A percentile compares a stretch with the other conserved stretches of the same genome.
Conservation (phyloP, 2,797 vertebrate genomes). For the Channallabes apus region DNA sequence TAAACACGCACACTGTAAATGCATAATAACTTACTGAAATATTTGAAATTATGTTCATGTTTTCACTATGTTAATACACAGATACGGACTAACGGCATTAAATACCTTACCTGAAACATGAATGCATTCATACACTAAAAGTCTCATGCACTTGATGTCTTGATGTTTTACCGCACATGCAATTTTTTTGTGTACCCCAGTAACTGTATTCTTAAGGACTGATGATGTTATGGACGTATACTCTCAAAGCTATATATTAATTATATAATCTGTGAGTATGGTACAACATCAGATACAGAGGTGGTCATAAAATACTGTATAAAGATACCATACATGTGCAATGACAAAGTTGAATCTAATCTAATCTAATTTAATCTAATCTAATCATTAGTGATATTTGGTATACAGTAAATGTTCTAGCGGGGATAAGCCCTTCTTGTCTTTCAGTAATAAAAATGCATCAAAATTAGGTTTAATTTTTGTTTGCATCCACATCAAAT, state of each 20-base stretch:
- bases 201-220: not conserved
- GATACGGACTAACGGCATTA: not conserved
- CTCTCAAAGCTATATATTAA: not conserved
- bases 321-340: too few relatives aligned
- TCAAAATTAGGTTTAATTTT: too few relatives aligned
- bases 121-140: not conserved
- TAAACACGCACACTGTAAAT: not conserved
- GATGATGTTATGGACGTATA: too few relatives aligned
- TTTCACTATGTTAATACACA: not conserved
- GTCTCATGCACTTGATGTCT: not conserved
- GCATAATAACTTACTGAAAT: not conserved
- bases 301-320: not conserved
- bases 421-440: not conserved
- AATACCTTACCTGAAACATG: not conserved
- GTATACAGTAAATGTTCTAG: not conserved
- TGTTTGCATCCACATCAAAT: too few relatives aligned
- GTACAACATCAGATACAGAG: not conserved
- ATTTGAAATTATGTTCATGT: not conserved
- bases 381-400: not conserved
- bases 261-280: not conserved
- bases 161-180: not conserved
- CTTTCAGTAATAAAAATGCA: not conserved
- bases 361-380: not conserved
- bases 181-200: too few relatives aligned
- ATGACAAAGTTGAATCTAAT: too few relatives aligned